phyloP scores from a whole-genome alignment of 2,797 vertebrate species.

The Buphagus erythrorhynchus region DNA sequence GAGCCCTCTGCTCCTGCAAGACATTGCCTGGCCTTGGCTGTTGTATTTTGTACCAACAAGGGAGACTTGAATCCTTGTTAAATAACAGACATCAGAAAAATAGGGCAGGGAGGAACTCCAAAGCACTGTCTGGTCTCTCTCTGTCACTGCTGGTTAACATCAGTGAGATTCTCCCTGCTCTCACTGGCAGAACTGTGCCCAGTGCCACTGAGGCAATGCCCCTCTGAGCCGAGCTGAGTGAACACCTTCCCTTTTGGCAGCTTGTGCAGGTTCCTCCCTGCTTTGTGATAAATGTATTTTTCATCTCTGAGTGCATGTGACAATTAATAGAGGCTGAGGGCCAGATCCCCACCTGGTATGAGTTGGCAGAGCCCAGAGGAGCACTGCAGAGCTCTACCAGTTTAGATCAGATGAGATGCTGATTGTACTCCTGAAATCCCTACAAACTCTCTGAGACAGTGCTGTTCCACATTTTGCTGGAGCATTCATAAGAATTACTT shows the following conservation, averaged over 20 bases:
- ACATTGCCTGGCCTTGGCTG: background rate
- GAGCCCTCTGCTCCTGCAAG: background rate
- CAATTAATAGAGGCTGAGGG: conserved; percentile 6
- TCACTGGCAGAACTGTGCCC: background rate
- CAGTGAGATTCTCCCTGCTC: background rate
- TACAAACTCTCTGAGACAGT: background rate
- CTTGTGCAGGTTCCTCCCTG: background rate
- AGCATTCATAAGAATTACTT: background rate
- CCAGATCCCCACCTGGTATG: background rate
- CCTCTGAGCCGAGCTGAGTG: background rate
- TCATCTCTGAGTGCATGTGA: background rate
- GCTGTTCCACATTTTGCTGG: background rate
- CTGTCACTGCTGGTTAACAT: background rate
- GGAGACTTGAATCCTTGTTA: background rate
- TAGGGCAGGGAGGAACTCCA: background rate
- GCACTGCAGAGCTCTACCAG: background rate
- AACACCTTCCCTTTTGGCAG: background rate
- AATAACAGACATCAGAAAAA: conserved; percentile 6
- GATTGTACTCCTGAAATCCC: background rate
- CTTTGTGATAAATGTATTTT: background rate
- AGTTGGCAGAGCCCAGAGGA: background rate
- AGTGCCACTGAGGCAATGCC: background rate
- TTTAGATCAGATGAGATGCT: background rate
- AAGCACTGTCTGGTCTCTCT: background rate
- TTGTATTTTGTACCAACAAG: background rate